Percentiles rank a stretch among this genome's conserved stretches.
phyloP scores from a whole-genome alignment of 1,140 invertebrate species.

The Neodiprion lecontei region DNA sequence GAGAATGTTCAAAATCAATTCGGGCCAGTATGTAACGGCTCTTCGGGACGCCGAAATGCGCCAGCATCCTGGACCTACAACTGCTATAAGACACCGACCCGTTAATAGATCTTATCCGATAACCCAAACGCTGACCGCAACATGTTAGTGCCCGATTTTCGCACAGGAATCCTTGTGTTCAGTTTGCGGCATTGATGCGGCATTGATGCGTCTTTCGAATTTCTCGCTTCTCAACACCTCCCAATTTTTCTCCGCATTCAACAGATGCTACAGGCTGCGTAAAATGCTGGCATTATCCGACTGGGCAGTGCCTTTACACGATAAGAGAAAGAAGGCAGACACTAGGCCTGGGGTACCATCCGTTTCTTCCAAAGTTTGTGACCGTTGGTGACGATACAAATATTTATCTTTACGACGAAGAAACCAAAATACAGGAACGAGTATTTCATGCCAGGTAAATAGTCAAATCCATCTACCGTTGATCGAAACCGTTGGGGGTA shows the following conservation, averaged over 20 bases:
- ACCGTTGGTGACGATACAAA: conserved; percentile 68
- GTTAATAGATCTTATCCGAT: conserved; percentile 64
- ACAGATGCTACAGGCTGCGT: conserved; percentile 69
- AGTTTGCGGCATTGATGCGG: neutral
- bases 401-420: conserved; percentile 70
- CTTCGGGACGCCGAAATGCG: conserved; percentile 64
- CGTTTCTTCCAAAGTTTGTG: conserved; percentile 65
- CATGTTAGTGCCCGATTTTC: conserved; percentile 56
- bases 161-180: neutral
- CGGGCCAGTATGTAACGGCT: conserved; percentile 50
- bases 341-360: conserved; percentile 66
- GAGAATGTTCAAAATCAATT: conserved; percentile 59
- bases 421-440: conserved; percentile 66
- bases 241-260: too few species aligned
- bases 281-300: conserved; percentile 71
- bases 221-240: too few species aligned
- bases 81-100: conserved; percentile 66
- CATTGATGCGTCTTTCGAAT: neutral
- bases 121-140: conserved; percentile 62
- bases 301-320: conserved; percentile 66
- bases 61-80: conserved; percentile 62
- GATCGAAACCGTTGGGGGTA: conserved; percentile 7
- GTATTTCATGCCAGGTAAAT: conserved; percentile 65
- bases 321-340: conserved; percentile 69
- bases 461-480: neutral